Conservation (phyloP, 2,888 invertebrate species). For the Phengaris alcon region DNA sequence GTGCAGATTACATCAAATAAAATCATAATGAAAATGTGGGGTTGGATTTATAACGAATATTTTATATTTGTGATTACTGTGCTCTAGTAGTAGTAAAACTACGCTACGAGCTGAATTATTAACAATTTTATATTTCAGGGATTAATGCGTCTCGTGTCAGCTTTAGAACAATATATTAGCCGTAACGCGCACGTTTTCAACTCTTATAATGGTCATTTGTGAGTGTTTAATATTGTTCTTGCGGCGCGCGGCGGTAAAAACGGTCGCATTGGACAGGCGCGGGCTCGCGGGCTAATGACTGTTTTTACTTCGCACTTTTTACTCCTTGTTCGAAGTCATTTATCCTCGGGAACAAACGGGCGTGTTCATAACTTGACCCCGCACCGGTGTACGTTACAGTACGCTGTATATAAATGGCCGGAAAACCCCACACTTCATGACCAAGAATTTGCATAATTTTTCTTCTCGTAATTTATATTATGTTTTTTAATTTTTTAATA, state of each 20-base stretch:
- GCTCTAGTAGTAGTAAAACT: too few relatives aligned
- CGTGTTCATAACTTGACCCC: not conserved
- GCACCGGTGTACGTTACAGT: not conserved
- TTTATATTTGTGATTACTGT: too few relatives aligned
- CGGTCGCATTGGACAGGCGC: conserved; percentile 1
- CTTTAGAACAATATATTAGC: not conserved
- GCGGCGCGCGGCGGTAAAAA: conserved; percentile 16
- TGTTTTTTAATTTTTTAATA: not conserved
- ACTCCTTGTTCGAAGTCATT: conserved; percentile 17
- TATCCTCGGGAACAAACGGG: conserved; percentile 21
- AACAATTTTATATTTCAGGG: too few relatives aligned
- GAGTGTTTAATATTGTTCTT: conserved; percentile 18
- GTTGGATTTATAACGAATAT: too few relatives aligned
- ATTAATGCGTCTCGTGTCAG: not conserved
- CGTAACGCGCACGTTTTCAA: not conserved
- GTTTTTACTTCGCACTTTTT: conserved; percentile 25
- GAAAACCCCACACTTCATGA: conserved; percentile 1
- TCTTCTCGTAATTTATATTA: not conserved
- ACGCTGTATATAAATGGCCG: not conserved
- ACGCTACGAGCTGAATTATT: too few relatives aligned
- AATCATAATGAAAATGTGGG: too few relatives aligned
- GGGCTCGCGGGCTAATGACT: conserved; percentile 24
- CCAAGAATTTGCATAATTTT: conserved; percentile 4
- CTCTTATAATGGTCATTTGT: not conserved
- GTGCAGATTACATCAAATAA: too few relatives aligned